These are phyloP conservation scores for Caradrina clavipalpis DNA, from an alignment of 2,888 invertebrate species.

Conservation along the genomic window DNA sequence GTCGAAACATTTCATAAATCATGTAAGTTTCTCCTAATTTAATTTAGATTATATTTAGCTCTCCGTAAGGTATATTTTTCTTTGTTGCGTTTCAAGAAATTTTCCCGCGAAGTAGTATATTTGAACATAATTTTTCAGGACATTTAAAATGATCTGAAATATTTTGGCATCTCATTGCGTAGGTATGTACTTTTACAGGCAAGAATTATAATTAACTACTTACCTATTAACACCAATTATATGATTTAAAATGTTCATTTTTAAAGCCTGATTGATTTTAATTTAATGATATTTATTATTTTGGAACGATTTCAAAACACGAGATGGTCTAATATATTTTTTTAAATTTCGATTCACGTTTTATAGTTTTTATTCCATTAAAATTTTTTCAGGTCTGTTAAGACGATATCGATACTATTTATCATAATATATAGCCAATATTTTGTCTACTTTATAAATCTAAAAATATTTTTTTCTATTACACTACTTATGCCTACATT, in stretches of 20 bases:
- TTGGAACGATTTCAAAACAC: constrained; percentile 5
- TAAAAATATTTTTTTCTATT: constrained; percentile 65
- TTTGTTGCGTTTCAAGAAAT: not conserved
- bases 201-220: constrained; percentile 7
- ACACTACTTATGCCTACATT: constrained; percentile 54
- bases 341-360: constrained; percentile 27
- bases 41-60: not conserved
- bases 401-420: constrained; percentile 34
- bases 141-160: constrained; percentile 33
- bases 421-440: constrained; percentile 50
- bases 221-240: constrained; percentile 21
- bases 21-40: not conserved
- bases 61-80: not conserved
- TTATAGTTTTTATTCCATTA: constrained; percentile 20
- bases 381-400: constrained; percentile 31
- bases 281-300: constrained; percentile 10
- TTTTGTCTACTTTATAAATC: constrained; percentile 61
- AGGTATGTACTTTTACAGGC: constrained; percentile 26
- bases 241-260: not conserved
- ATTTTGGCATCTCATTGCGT: constrained; percentile 56
- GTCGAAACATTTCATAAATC: not conserved
- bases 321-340: constrained; percentile 2
- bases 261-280: constrained; percentile 20
- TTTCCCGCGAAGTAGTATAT: not conserved
- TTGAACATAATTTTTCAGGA: constrained; percentile 2